Evolutionary conservation across 35 echinoderm and acorn worm genomes (phyloP).

Genomic region (Strongylocentrotus purpuratus): DNA sequence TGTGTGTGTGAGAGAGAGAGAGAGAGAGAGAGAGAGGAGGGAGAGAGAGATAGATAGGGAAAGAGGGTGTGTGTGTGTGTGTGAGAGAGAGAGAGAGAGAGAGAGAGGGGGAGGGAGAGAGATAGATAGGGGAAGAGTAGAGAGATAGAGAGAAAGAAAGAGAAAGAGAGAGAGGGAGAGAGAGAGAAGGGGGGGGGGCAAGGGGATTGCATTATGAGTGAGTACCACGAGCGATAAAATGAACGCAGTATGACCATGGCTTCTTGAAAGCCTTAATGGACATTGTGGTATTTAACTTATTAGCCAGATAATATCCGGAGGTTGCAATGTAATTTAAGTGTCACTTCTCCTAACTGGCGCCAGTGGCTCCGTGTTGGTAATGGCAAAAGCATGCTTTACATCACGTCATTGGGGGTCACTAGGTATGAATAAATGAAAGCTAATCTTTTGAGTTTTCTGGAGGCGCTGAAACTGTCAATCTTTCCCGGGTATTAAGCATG

Average conservation of each 20-base stretch:
- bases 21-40: too few relatives aligned
- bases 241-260: neutral
- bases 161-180: neutral
- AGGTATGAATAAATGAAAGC: neutral
- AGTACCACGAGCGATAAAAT: neutral
- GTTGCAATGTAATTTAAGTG: neutral
- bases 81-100: too few relatives aligned
- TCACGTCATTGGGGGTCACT: neutral
- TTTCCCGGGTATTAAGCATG: neutral
- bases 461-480: neutral
- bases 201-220: neutral
- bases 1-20: too few relatives aligned
- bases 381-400: neutral
- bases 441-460: neutral
- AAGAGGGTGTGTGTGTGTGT: too few relatives aligned
- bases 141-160: neutral
- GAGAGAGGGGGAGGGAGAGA: too few relatives aligned
- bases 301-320: neutral
- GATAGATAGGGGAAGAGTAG: too few relatives aligned
- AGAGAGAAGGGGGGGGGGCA: neutral
- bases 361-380: neutral
- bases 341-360: neutral
- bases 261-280: neutral
- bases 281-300: neutral
- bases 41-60: too few relatives aligned